Conservation (phyloP, 2,113 vertebrate species). For the Phalacrocorax pelagicus region DNA sequence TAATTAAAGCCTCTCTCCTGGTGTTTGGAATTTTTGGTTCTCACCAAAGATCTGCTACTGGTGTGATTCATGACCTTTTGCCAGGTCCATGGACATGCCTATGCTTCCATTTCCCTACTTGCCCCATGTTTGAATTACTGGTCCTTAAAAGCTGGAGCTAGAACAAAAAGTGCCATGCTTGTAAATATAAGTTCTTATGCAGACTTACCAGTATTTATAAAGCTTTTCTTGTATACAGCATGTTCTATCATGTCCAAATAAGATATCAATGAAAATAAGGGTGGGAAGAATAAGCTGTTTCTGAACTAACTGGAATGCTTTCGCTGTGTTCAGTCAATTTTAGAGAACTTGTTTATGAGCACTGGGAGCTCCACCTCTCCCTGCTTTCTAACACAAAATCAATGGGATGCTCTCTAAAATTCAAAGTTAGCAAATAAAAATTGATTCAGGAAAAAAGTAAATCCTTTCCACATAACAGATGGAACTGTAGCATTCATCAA, state of each 20-base stretch:
- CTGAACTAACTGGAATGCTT: not conserved
- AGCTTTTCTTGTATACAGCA: not conserved
- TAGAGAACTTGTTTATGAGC: not conserved
- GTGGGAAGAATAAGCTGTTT: not conserved
- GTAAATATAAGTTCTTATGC: not conserved
- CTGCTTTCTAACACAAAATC: not conserved
- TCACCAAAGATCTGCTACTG: not conserved
- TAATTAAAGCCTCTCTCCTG: not conserved
- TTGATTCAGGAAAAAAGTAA: not conserved
- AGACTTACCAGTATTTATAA: not conserved
- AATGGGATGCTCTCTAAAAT: not conserved
- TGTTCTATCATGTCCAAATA: not conserved
- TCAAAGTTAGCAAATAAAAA: not conserved
- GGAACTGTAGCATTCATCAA: not conserved
- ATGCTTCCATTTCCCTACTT: not conserved
- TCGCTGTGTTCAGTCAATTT: not conserved
- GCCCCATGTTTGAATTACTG: not conserved
- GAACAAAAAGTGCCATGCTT: not conserved
- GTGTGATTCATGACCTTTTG: not conserved
- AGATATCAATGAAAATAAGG: not conserved
- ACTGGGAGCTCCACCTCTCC: not conserved
- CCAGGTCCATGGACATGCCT: fast-evolving
- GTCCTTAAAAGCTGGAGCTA: not conserved
- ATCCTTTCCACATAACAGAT: not conserved
- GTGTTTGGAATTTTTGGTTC: not conserved